Conservation (phyloP, 1,140 invertebrate genomes). For the Zaprionus kolodkinae region DNA sequence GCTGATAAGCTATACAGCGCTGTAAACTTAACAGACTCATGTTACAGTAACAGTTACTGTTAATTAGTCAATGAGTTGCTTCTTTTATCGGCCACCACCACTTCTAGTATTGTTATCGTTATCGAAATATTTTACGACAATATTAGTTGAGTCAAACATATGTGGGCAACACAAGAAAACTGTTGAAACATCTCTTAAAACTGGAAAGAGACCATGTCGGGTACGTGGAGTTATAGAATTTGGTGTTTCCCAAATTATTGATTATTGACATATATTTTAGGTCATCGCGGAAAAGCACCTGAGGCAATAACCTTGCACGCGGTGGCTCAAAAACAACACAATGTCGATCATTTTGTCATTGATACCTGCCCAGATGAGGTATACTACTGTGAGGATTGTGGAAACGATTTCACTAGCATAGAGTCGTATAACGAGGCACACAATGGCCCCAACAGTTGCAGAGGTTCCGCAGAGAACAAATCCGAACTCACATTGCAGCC, state of each 20-base stretch:
- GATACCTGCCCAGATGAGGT: constrained; percentile 25
- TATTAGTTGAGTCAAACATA: constrained; percentile 18
- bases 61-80: background rate
- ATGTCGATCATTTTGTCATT: constrained; percentile 23
- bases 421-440: constrained; percentile 49
- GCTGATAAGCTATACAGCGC: too few relatives aligned
- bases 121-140: constrained; percentile 12
- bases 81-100: background rate
- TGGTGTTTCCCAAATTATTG: background rate
- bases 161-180: background rate
- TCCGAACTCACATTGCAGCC: constrained; percentile 18
- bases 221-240: constrained; percentile 17
- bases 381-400: constrained; percentile 57
- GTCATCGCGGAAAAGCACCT: background rate
- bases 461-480: background rate
- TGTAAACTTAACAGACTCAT: background rate
- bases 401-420: constrained; percentile 43
- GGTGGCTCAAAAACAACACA: constrained; percentile 32
- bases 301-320: constrained; percentile 40
- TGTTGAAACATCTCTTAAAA: constrained; percentile 11
- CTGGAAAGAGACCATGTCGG: constrained; percentile 55
- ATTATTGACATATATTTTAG: constrained; percentile 8
- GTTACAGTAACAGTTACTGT: background rate
- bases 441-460: constrained; percentile 8
- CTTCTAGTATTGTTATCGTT: constrained; percentile 15